Evolutionary conservation across 2,113 vertebrate genomes (phyloP).

Genomic region (Gopherus flavomarginatus): DNA sequence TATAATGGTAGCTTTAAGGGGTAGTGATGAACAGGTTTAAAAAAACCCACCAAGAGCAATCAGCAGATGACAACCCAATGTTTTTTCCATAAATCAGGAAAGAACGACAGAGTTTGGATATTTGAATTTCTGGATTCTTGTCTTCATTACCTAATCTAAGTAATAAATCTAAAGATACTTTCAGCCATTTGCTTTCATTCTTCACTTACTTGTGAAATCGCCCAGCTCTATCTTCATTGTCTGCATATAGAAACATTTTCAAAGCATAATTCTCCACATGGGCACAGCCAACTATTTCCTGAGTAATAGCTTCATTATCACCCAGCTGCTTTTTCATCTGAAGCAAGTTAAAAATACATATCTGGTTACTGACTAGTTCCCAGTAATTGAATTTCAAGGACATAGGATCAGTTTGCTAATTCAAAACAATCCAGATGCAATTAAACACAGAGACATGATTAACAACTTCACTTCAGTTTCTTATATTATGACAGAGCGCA

Average conservation of each 20-base stretch:
- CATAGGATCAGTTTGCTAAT: not conserved
- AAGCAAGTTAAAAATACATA: slow-evolving; percentile 57
- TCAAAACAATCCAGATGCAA: slow-evolving; percentile 5
- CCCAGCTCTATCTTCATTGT: slow-evolving; percentile 94
- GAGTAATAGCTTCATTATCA: slow-evolving; percentile 93
- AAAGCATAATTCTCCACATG: slow-evolving; percentile 98
- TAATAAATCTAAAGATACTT: not conserved
- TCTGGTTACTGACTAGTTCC: slow-evolving; percentile 1
- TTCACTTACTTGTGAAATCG: slow-evolving; percentile 95
- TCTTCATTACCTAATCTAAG: no score
- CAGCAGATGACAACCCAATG: not conserved
- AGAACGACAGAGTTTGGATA: not conserved
- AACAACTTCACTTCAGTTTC: not conserved
- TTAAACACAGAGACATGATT: not conserved
- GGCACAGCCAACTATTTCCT: slow-evolving; percentile 96
- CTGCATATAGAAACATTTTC: slow-evolving; percentile 98
- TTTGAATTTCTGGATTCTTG: not conserved
- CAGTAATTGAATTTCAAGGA: not conserved
- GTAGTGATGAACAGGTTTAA: not conserved
- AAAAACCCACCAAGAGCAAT: not conserved
- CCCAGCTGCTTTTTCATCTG: slow-evolving; percentile 96
- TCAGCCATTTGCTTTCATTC: not conserved
- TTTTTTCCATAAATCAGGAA: not conserved
- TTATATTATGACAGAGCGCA: not conserved
- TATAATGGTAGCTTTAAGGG: not conserved